Evolutionary conservation across 2,113 vertebrate genomes (phyloP), one percentile per base, ranked within the genome.

Genomic region (Puma concolor): DNA sequence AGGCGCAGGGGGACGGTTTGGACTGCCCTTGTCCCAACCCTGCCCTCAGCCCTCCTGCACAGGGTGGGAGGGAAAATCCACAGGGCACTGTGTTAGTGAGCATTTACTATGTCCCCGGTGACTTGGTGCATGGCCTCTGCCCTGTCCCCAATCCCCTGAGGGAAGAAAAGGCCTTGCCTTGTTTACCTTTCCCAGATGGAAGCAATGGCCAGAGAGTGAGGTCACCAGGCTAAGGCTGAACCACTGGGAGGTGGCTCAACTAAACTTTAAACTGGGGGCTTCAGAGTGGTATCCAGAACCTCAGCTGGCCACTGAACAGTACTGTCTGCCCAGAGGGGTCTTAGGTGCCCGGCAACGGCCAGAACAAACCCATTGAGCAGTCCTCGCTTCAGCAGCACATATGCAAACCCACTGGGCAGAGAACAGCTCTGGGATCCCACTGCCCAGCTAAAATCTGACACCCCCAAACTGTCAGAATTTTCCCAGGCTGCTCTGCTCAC

Each of bases 21-120:
- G 57, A 17, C 23, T 83, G 10, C 33, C n/a, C 38, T 85, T 5
- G 9, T 41, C 31, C 54, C 21, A 12, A 23, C 9, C 21, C 33
- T 50, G 15, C 66, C 50, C 60, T 52, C 1, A 0, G 33, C 41
- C 33, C 44, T 29, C 85, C 85, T 13, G 5, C 60, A 11, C 54
- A 4, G 54, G 19, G 27, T 9, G 16, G 41, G 57, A 17, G 29
- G 19, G 72, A 41, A 52, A 63, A 44, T 16, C 19, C 27, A 36
- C 2, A 0, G 0, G 7, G 74, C 0, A 2, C n/a, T 10, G 7
- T 23, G 0, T 76, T 14, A 5, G 67, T 6, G 44, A 80, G 74
- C 48, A 21, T 88, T 48, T 7, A 1, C 33, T 17, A 0, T 6
- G 11, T 7, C 72, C 54, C 10, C 2, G 3, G 36, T 13, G 33